phyloP scores from a whole-genome alignment of 1,140 invertebrate species.

The Procambarus clarkii region DNA sequence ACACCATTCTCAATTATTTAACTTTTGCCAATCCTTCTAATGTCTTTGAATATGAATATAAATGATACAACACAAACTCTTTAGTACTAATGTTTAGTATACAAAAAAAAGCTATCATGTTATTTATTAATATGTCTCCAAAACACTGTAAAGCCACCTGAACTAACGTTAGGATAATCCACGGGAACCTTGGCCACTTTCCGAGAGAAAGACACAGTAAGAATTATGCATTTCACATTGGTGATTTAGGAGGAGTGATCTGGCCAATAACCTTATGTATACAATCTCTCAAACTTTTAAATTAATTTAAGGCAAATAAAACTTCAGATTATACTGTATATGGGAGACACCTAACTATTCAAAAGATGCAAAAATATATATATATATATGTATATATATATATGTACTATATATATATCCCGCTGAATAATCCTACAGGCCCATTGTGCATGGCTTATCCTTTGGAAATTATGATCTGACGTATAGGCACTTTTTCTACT shows the following conservation, averaged over 20 bases:
- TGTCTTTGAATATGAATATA: slow-evolving; percentile 20
- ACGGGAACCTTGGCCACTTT: neutral
- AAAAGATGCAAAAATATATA: too few species aligned
- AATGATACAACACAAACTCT: slow-evolving; percentile 18
- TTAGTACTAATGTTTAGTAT: slow-evolving; percentile 7
- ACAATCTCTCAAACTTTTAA: too few species aligned
- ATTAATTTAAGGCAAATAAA: too few species aligned
- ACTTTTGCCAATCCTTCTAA: slow-evolving; percentile 17
- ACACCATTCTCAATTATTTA: slow-evolving; percentile 3
- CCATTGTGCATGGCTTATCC: slow-evolving; percentile 6
- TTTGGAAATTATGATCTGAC: slow-evolving; percentile 27
- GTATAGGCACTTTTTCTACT: slow-evolving; percentile 51
- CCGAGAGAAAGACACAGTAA: too few species aligned
- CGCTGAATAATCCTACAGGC: neutral
- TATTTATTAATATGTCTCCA: neutral
- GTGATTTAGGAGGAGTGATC: too few species aligned
- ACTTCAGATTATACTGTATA: too few species aligned
- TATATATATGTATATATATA: neutral
- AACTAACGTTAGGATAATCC: slow-evolving; percentile 11
- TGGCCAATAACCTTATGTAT: too few species aligned
- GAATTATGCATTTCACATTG: too few species aligned
- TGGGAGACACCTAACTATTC: too few species aligned
- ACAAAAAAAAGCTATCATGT: slow-evolving; percentile 1
- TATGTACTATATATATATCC: neutral
- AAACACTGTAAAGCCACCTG: slow-evolving; percentile 28